These are phyloP conservation scores for Chamaea fasciata DNA, from an alignment of 2,113 vertebrate genomes.

Conservation along the genomic window DNA sequence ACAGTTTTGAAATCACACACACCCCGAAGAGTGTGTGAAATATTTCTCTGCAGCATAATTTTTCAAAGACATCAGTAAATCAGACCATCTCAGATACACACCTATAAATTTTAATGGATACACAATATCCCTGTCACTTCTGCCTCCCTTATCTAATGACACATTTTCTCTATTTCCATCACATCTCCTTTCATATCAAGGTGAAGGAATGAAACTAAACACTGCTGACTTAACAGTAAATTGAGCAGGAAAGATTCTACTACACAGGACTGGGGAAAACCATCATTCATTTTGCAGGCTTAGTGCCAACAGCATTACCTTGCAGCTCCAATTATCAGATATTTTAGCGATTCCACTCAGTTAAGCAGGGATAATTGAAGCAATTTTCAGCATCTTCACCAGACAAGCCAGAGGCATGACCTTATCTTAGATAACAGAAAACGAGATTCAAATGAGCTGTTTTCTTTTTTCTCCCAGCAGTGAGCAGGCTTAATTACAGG, in stretches of 20 bases:
- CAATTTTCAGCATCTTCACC: conserved; percentile 39
- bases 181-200: neutral
- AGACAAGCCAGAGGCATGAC: conserved; percentile 33
- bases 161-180: neutral
- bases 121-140: neutral
- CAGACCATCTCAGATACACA: neutral
- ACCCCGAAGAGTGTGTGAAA: neutral
- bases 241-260: neutral
- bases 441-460: neutral
- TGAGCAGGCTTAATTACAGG: neutral
- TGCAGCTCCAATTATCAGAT: conserved; percentile 14
- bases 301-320: neutral
- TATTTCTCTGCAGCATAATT: neutral
- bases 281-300: neutral
- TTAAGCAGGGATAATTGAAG: conserved; percentile 46
- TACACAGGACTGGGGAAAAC: neutral
- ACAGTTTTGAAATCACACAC: neutral
- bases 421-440: conserved; percentile 17
- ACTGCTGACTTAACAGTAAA: neutral
- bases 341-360: conserved; percentile 5
- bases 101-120: neutral
- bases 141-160: neutral
- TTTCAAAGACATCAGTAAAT: neutral
- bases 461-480: neutral
- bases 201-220: neutral